phyloP scores from a whole-genome alignment of 2,113 vertebrate species.

The Ameiurus melas region DNA sequence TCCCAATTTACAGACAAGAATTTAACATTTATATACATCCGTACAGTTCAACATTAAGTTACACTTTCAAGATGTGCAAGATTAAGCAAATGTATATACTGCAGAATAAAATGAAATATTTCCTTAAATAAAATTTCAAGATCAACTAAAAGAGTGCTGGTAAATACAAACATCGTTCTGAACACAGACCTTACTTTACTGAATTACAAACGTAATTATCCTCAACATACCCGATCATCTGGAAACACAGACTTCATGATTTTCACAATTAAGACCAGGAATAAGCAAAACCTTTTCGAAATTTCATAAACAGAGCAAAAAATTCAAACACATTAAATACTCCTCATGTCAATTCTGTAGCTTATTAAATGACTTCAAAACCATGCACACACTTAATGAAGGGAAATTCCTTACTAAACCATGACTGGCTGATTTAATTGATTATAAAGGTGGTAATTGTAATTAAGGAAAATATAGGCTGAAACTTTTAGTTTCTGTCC shows the following conservation, averaged over 20 bases:
- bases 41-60: slow-evolving; percentile 81
- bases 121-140: slow-evolving; percentile 79
- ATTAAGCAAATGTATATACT: slow-evolving; percentile 80
- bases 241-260: slow-evolving; percentile 13
- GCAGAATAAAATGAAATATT: slow-evolving; percentile 72
- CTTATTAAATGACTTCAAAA: slow-evolving; percentile 15
- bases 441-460: slow-evolving; percentile 11
- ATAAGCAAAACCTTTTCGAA: slow-evolving; percentile 4
- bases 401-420: slow-evolving; percentile 1
- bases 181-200: slow-evolving; percentile 59
- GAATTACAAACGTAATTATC: slow-evolving; percentile 35
- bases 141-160: slow-evolving; percentile 80
- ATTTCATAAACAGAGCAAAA: slow-evolving; percentile 6
- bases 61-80: slow-evolving; percentile 82
- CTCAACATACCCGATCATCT: slow-evolving; percentile 45
- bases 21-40: slow-evolving; percentile 76
- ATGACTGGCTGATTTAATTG: slow-evolving; percentile 39
- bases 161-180: slow-evolving; percentile 70
- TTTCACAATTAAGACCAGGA: slow-evolving; percentile 1
- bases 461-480: background rate
- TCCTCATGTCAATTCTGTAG: slow-evolving; percentile 1
- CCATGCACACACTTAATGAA: slow-evolving; percentile 41
- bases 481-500: background rate
- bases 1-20: slow-evolving; percentile 81
- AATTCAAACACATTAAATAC: slow-evolving; percentile 10